phyloP scores from a whole-genome alignment of 2,888 invertebrate genomes.

The Drosophila nr. perissopoda region DNA sequence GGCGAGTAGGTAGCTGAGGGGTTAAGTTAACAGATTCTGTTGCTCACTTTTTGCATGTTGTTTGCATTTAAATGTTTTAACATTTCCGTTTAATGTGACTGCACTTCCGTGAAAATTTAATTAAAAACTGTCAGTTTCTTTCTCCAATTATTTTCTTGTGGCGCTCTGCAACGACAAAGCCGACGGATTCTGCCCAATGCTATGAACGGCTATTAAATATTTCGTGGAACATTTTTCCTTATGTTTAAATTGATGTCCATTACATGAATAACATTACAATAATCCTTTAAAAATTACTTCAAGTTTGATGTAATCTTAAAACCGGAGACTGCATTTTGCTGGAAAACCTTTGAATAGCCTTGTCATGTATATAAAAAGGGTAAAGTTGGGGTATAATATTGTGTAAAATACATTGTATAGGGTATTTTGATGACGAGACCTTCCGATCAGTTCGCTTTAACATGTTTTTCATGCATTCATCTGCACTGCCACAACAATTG shows the following conservation, averaged over 20 bases:
- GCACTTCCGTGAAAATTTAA: conserved; percentile 80
- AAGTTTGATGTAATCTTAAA: not conserved
- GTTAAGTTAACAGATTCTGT: not conserved
- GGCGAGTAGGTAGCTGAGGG: not conserved
- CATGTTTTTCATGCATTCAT: conserved; percentile 38
- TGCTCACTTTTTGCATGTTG: conserved; percentile 18
- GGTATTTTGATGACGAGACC: conserved; percentile 15
- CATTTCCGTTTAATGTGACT: conserved; percentile 76
- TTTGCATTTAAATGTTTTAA: conserved; percentile 69
- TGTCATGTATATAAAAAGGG: not conserved
- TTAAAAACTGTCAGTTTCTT: conserved; percentile 76
- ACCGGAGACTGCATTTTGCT: not conserved
- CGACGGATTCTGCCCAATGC: not conserved
- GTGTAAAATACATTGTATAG: not conserved
- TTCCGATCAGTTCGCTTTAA: not conserved
- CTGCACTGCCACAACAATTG: conserved; percentile 41
- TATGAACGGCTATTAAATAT: not conserved
- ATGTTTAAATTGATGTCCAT: not conserved
- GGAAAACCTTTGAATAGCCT: not conserved
- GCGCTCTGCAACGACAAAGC: conserved; percentile 25
- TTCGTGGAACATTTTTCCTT: not conserved
- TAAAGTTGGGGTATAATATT: not conserved
- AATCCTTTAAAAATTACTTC: not conserved
- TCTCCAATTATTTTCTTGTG: conserved; percentile 11
- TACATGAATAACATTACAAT: not conserved